Evolutionary conservation across 2,888 invertebrate genomes (phyloP), one percentile per base, ranked within the genome.

Genomic region (Andrena hattorfiana): DNA sequence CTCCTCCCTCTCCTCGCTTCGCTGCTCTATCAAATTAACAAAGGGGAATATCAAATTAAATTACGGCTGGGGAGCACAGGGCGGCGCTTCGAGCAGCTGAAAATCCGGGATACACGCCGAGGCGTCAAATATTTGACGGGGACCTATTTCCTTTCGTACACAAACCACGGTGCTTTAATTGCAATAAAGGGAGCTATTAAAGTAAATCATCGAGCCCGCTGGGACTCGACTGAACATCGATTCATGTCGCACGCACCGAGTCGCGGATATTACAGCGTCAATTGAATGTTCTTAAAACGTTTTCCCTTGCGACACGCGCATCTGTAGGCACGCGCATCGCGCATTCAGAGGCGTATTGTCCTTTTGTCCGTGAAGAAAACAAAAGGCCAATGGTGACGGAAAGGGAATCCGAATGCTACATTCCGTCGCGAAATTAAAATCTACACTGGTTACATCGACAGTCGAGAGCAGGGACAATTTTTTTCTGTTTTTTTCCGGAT

Each of bases 21-120:
- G 67, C 68, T 76, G 77, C 81, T 86, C 87, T 88, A 88, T 89
- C 88, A 78, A 89, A 89, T 89, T 89, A 89, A 91, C 91, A 92
- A 91, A 91, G 90, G 89, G 89, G 89, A 88, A 91, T 92, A 90
- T 91, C 90, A 89, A 91, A 91, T 92, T 90, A 90, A 90, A 92
- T 90, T 91, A 89, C 89, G 85, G 74, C 71, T 32, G 73, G 83
- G 84, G 20, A 54, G 72, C 20, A 72, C 66, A 48, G 71, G 51
- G 73, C n/a, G 67, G 88, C 80, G 78, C 74, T 87, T 81, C 82
- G 70, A 16, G 28, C 71, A 30, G 69, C 71, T 77, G 81, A 69
- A 81, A 72, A 76, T 80, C 79, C 78, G 71, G 85, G 80, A 75
- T 81, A 77, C 81, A 70, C 79, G 80, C 60, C 81, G 75, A 83